A percentile compares a stretch with the other conserved stretches of the same genome.
Evolutionary conservation across 2,888 invertebrate species (phyloP).

Genomic region (Danaus chrysippus): DNA sequence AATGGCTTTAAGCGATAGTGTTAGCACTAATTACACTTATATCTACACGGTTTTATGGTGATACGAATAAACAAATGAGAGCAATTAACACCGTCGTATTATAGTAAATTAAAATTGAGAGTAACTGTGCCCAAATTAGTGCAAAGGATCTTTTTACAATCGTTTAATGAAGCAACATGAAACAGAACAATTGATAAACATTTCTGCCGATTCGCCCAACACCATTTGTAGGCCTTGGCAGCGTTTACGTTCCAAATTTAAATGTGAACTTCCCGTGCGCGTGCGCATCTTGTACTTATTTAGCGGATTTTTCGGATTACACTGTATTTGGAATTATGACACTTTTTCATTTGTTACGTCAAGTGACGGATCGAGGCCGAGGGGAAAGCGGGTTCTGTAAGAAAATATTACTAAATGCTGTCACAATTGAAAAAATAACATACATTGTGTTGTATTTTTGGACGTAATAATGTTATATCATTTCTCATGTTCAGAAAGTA

Average conservation of each 20-base stretch:
- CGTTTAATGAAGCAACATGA: conserved; percentile 13
- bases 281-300: conserved; percentile 28
- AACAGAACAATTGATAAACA: conserved; percentile 22
- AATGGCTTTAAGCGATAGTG: conserved; percentile 1
- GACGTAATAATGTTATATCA: not conserved
- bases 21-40: not conserved
- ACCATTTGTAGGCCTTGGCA: conserved; percentile 50
- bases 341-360: conserved; percentile 19
- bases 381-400: conserved; percentile 15
- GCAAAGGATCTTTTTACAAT: not conserved
- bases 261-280: conserved; percentile 49
- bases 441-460: not conserved
- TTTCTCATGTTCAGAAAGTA: not conserved
- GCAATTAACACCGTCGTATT: no score
- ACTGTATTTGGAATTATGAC: conserved; percentile 16
- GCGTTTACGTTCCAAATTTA: conserved; percentile 54
- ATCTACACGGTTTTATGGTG: not conserved
- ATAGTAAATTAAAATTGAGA: no score
- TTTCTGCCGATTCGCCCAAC: conserved; percentile 6
- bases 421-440: conserved; percentile 4
- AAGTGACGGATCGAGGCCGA: conserved; percentile 24
- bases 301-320: conserved; percentile 19
- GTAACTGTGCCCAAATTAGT: no score
- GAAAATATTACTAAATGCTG: conserved; percentile 5
- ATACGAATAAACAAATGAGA: not conserved